These are phyloP conservation scores for Rhyacophila evoluta DNA, from an alignment of 2,888 invertebrate species.

Conservation along the genomic window DNA sequence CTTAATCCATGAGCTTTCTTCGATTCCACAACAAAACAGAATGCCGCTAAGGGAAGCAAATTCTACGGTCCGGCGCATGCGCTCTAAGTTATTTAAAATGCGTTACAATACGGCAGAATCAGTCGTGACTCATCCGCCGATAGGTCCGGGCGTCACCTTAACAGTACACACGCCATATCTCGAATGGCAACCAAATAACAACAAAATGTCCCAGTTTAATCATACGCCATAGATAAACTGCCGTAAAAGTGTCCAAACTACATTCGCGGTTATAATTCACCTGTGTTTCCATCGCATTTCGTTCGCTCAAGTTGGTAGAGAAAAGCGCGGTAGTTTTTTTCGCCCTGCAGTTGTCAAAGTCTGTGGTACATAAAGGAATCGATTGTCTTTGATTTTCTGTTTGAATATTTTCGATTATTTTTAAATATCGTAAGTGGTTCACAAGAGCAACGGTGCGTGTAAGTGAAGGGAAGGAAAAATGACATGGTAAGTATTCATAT, in stretches of 20 bases:
- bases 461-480: constrained; percentile 40
- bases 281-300: constrained; percentile 11
- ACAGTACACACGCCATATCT: constrained; percentile 28
- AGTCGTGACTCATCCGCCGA: constrained; percentile 43
- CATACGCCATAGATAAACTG: background rate
- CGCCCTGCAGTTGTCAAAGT: constrained; percentile 43
- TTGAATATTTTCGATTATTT: constrained; percentile 29
- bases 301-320: constrained; percentile 31
- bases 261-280: background rate
- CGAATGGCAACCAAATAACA: constrained; percentile 38
- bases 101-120: constrained; percentile 52
- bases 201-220: constrained; percentile 32
- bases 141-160: constrained; percentile 36
- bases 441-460: constrained; percentile 29
- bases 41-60: constrained; percentile 38
- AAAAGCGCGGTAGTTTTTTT: constrained; percentile 44
- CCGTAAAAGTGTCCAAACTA: constrained; percentile 32
- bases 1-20: constrained; percentile 26
- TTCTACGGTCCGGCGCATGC: constrained; percentile 42
- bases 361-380: constrained; percentile 38
- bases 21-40: constrained; percentile 40
- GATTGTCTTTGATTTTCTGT: constrained; percentile 39
- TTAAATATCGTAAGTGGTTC: constrained; percentile 33
- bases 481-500: constrained; percentile 38
- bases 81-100: constrained; percentile 39